These are phyloP conservation scores for Crotalus horridus DNA, from an alignment of 2,113 vertebrate species.

Conservation along the genomic window DNA sequence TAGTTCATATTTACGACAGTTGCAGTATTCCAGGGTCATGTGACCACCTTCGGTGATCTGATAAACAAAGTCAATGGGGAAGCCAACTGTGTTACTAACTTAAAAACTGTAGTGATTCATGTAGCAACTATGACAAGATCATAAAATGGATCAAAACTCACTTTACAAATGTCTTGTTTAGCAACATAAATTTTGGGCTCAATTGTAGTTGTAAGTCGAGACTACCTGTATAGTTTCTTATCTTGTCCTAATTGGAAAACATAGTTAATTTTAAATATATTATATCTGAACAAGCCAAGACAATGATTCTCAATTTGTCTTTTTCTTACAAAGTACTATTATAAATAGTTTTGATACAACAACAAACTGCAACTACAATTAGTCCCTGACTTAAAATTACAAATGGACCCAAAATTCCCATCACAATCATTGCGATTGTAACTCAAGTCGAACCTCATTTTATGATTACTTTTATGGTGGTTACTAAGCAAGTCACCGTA, in stretches of 20 bases:
- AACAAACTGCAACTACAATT: neutral
- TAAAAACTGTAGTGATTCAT: neutral
- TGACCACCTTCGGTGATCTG: neutral
- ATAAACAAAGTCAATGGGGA: neutral
- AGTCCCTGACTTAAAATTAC: neutral
- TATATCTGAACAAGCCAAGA: neutral
- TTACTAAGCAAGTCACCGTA: neutral
- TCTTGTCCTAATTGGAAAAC: neutral
- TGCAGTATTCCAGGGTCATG: neutral
- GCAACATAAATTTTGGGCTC: neutral
- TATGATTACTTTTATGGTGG: neutral
- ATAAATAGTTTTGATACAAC: neutral
- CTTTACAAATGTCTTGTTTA: neutral
- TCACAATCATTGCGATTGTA: neutral
- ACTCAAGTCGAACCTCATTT: neutral
- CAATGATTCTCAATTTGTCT: neutral
- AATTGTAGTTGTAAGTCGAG: neutral
- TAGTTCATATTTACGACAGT: neutral
- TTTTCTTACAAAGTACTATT: neutral
- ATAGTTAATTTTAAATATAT: neutral
- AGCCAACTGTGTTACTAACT: neutral
- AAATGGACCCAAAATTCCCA: neutral
- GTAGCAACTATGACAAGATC: neutral
- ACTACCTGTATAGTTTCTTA: neutral
- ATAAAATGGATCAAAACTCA: neutral